Evolutionary conservation across 2,888 invertebrate genomes (phyloP).

Genomic region (Phyto melanocephala): DNA sequence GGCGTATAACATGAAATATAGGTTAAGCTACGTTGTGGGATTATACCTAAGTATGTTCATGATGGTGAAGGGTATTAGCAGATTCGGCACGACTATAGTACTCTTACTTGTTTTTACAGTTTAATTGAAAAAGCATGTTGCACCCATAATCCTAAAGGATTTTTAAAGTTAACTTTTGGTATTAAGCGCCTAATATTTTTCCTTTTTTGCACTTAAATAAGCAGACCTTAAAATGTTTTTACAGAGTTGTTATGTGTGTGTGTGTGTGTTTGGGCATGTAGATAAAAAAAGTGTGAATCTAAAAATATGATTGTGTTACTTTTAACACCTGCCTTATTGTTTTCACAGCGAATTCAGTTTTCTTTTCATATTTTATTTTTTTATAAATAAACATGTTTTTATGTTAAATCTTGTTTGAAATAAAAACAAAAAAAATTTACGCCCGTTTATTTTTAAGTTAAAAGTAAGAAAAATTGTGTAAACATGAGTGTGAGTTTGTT

Average conservation of each 20-base stretch:
- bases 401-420: slow-evolving; percentile 39
- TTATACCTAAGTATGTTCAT: no score
- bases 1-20: no score
- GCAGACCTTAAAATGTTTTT: neutral
- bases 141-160: no score
- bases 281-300: neutral
- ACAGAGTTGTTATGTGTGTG: neutral
- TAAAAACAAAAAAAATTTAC: slow-evolving; percentile 32
- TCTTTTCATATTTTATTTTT: neutral
- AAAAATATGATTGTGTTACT: slow-evolving; percentile 44
- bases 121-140: no score
- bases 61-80: no score
- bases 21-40: no score
- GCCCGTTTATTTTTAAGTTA: slow-evolving; percentile 46
- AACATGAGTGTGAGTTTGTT: neutral
- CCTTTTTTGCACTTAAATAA: no score
- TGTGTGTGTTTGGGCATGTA: neutral
- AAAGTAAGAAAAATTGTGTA: slow-evolving; percentile 4
- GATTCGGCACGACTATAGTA: no score
- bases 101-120: no score
- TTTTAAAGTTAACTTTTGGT: no score
- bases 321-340: slow-evolving; percentile 60
- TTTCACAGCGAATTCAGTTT: neutral
- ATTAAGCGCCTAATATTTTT: no score
- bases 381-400: slow-evolving; percentile 58